Percentiles rank a stretch among this genome's conserved stretches.
These are phyloP conservation scores for Cyclura pinguis DNA, from an alignment of 2,797 vertebrate species.

Conservation along the genomic window DNA sequence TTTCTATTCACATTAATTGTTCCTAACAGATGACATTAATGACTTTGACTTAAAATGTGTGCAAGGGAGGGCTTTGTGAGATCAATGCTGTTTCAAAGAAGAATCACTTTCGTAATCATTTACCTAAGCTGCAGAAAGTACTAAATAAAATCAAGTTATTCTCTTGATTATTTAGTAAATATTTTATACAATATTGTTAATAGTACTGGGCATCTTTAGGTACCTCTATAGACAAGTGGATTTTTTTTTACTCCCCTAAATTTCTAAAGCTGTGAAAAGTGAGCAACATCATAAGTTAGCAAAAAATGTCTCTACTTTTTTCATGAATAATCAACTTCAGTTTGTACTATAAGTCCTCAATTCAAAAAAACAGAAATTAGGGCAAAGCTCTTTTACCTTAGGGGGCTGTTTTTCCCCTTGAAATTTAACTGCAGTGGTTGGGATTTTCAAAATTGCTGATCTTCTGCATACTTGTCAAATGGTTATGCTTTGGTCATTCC, in stretches of 20 bases:
- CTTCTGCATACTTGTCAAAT: conserved; percentile 53
- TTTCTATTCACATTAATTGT: conserved; percentile 90
- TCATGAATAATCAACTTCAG: conserved; percentile 57
- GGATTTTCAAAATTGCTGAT: conserved; percentile 68
- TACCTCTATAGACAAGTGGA: conserved; percentile 48
- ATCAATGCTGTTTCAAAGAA: conserved; percentile 80
- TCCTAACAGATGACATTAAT: conserved; percentile 91
- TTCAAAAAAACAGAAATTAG: conserved; percentile 57
- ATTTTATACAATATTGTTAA: conserved; percentile 73
- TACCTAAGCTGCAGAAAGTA: conserved; percentile 73
- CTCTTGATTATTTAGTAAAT: conserved; percentile 69
- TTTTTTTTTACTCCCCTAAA: conserved; percentile 42
- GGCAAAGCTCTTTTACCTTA: conserved; percentile 57
- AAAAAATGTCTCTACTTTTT: conserved; percentile 64
- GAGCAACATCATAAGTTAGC: conserved; percentile 53
- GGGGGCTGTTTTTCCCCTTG: conserved; percentile 65
- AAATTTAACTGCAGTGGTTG: conserved; percentile 59
- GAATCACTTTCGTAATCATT: conserved; percentile 81
- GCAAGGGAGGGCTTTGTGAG: conserved; percentile 76
- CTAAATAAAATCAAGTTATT: conserved; percentile 77
- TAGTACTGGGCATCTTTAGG: conserved; percentile 54
- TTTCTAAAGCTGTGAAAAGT: conserved; percentile 63
- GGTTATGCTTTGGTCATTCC: conserved; percentile 67
- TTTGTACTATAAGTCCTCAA: conserved; percentile 44
- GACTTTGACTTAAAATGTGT: conserved; percentile 87